Percentiles rank a stretch among this genome's conserved stretches.
Evolutionary conservation across 1,140 invertebrate genomes (phyloP).

Genomic region (Drosophila busckii): DNA sequence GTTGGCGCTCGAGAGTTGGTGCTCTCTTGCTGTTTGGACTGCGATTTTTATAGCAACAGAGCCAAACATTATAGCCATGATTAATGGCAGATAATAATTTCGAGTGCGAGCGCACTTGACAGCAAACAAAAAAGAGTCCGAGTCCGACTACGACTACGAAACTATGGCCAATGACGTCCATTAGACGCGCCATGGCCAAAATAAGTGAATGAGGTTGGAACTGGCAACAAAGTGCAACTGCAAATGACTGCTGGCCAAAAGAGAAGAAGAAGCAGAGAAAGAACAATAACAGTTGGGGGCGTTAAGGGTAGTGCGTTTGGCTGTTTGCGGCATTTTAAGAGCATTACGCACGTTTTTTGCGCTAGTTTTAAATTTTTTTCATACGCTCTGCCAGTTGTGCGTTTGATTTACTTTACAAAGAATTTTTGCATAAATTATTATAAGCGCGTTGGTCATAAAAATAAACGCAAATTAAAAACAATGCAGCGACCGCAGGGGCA

Average conservation of each 20-base stretch:
- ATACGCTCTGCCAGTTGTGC: slow-evolving; percentile 32
- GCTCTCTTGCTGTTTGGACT: slow-evolving; percentile 48
- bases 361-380: background rate
- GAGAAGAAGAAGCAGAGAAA: slow-evolving; percentile 52
- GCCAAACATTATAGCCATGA: slow-evolving; percentile 73
- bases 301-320: slow-evolving; percentile 72
- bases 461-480: slow-evolving; percentile 34
- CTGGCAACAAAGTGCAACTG: slow-evolving; percentile 58
- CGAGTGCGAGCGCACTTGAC: slow-evolving; percentile 75
- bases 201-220: slow-evolving; percentile 1
- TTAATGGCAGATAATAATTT: slow-evolving; percentile 77
- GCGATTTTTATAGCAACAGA: slow-evolving; percentile 67
- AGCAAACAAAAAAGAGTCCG: slow-evolving; percentile 76
- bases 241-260: slow-evolving; percentile 72
- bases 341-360: background rate
- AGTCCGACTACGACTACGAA: too few species aligned
- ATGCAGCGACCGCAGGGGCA: slow-evolving; percentile 5
- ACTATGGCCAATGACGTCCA: slow-evolving; percentile 75
- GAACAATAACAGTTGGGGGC: slow-evolving; percentile 33
- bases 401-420: slow-evolving; percentile 67
- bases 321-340: slow-evolving; percentile 72
- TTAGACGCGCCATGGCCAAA: slow-evolving; percentile 53
- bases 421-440: slow-evolving; percentile 67
- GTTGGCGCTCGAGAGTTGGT: slow-evolving; percentile 15
- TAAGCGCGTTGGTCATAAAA: slow-evolving; percentile 47